Base-by-base conservation (phyloP, 2,113 vertebrate species). In the Labeo rohita region DNA sequence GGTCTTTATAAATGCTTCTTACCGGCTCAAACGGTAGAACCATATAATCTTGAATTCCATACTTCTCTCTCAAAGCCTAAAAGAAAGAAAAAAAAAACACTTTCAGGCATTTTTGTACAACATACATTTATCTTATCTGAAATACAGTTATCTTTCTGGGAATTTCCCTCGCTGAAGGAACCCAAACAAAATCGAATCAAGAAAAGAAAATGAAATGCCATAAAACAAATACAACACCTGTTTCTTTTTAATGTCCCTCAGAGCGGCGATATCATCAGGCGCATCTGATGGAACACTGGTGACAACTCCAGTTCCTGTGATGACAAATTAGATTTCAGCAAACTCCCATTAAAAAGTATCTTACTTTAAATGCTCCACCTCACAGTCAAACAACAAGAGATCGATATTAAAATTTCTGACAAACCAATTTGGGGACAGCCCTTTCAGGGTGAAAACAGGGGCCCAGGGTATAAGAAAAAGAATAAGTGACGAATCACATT, bases 241-340 rank as follows among this genome's bases (percentile, higher is more conserved):
- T 87, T 99, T 99, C 91, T 98, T 99, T 91, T 98, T 99, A 90
- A 99, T 84, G 90, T 99, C 98, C 90, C 96, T 95, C 82, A 99
- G 93, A 74, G 98, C 98, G 86, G 97, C 95, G 65, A 98, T 93
- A 88, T 99, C 98, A 95, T 99, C 98, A 0, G 98, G 98, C 52
- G 98, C 93, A 88, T 99, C 98, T 3, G 98, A 99, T 2, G 98
- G 98, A 81, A 99, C 98, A n/a, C 98, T 98, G 65, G 97, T 97
- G 65, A 99, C 98, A 5, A 99, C 93, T 8, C 98, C 98, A 12
- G 98, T 99, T 70, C 98, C 98, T 99, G 89, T 6, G 10, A 13
- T 45, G 6, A 56, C 39, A 63, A 80, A 36, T 23, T 10, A 61
- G 63, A 81, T 0, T 0, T 63, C 45, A 75, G 10, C 4, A 16